Conservation (phyloP, 1,140 invertebrate genomes). For the Trichonephila clavata region DNA sequence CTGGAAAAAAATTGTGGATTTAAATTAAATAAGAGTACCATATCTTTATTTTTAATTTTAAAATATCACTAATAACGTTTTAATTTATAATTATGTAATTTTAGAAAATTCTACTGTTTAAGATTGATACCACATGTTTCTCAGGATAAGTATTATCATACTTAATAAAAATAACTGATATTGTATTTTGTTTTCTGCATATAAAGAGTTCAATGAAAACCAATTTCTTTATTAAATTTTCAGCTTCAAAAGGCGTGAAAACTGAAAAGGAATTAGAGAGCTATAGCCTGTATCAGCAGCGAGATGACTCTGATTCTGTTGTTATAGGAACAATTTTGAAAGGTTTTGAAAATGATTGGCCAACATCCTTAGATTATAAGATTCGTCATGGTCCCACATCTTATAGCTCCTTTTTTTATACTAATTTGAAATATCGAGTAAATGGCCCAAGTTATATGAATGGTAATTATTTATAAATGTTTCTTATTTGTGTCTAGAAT, state of each 20-base stretch:
- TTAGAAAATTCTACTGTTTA: no score
- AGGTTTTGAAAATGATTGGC: background rate
- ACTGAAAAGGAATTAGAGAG: slow-evolving; percentile 9
- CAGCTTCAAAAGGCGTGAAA: background rate
- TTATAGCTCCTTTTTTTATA: background rate
- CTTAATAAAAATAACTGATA: no score
- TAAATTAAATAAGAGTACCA: no score
- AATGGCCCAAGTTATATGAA: background rate
- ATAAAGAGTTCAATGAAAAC: no score
- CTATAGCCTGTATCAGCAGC: slow-evolving; percentile 10
- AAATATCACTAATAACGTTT: no score
- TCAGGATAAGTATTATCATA: no score
- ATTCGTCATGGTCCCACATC: background rate
- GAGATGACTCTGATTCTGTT: background rate
- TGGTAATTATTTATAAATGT: background rate
- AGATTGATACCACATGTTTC: no score
- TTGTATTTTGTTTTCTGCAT: no score
- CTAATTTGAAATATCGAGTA: slow-evolving; percentile 22
- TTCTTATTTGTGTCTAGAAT: background rate
- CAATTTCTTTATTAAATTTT: background rate
- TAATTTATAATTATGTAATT: no score
- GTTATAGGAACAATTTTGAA: slow-evolving; percentile 38
- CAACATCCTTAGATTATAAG: slow-evolving; percentile 45
- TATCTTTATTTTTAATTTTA: no score
- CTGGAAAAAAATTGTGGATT: no score